Base-by-base conservation (phyloP, 2,113 vertebrate genomes). In the Miniopterus natalensis region DNA sequence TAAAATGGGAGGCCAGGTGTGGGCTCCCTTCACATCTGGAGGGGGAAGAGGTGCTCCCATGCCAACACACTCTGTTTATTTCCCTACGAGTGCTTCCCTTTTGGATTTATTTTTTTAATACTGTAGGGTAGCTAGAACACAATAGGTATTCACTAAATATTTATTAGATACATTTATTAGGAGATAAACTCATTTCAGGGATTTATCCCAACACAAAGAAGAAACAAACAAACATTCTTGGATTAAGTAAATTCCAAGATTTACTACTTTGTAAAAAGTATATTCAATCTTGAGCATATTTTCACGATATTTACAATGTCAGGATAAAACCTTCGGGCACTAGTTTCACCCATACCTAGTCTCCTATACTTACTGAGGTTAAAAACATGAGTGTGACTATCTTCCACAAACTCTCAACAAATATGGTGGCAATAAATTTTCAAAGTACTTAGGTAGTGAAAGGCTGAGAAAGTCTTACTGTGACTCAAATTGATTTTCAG, bases 301-400 rank as follows among this genome's bases (percentile, higher is more conserved):
- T 96, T 92, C 8, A 63, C 40, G 45, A 78, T 70, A 77, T 93
- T 90, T 59, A 68, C 0, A 84, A 66, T 57, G 40, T 74, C 23
- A 51, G 59, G 9, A 70, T 83, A 49, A 95, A 78, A 53, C 3
- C 5, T 88, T 57, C 1, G 17, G 7, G 57, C n/a, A 17, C 61
- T 79, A 31, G 21, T 45, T 70, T 84, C 49, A 61, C 59, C 3
- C 4, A 63, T 14, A 49, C 47, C 1, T 8, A 23, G 51, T 42
- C 11, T 51, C 31, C 18, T 65, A 0, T 59, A 42, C 4, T 73
- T 59, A 8, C 42, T 71, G 21, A 90, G 53, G 27, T 36, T 20
- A 90, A 84, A 84, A 83, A 8, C 18, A 68, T 55, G 18, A 45
- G 45, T 2, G 0, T 29, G 21, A 73, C 6, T 42, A 21, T 57